Conservation (phyloP, 53 echinoderm and acorn worm genomes). For the Paracentrotus lividus region DNA sequence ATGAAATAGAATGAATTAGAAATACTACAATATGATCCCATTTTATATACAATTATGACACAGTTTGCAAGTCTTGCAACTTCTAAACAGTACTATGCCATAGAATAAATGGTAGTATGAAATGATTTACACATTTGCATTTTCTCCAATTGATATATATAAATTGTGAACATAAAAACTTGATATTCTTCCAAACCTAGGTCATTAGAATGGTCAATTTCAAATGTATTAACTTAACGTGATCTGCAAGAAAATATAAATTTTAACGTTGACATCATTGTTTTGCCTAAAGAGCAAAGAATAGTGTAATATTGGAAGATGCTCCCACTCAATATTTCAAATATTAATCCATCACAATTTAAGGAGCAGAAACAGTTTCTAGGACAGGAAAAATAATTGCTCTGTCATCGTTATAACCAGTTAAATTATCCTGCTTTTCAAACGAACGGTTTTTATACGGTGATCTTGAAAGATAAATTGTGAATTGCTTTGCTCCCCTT, state of each 20-base stretch:
- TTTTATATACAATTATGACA: not conserved
- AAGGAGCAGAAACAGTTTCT: not conserved
- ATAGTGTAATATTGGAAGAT: not conserved
- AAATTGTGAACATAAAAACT: not conserved
- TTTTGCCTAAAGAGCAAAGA: not conserved
- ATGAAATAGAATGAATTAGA: not conserved
- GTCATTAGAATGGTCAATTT: not conserved
- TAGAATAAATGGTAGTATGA: not conserved
- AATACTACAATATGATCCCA: not conserved
- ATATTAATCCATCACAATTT: not conserved
- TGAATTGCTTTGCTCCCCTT: not conserved
- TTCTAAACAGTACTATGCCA: constrained; percentile 24
- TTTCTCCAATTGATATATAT: not conserved
- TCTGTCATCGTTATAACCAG: not conserved
- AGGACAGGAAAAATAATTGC: not conserved
- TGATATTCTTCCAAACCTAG: not conserved
- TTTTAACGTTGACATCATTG: not conserved
- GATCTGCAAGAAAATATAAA: not conserved
- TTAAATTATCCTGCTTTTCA: not conserved
- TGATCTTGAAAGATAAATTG: not conserved
- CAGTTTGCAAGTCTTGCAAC: not conserved
- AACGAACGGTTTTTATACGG: not conserved
- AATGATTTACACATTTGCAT: not conserved
- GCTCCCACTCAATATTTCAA: not conserved
- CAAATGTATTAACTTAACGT: not conserved